Conservation (phyloP, 30 jellyfish, hydroid and myxozoan genomes). For the Chironex yamaguchii region DNA sequence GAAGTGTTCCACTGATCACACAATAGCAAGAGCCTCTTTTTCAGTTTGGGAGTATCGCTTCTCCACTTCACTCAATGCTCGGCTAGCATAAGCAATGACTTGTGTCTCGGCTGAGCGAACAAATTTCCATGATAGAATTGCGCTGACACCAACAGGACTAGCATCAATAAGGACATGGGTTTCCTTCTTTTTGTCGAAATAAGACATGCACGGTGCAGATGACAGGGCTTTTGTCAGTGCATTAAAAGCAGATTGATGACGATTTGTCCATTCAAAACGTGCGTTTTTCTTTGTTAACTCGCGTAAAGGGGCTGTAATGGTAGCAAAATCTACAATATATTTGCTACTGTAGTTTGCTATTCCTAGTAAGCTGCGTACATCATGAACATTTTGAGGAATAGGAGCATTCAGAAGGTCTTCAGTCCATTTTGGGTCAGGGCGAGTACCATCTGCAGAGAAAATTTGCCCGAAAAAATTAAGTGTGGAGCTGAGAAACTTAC, state of each 20-base stretch:
- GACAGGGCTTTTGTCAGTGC: slow-evolving; percentile 21
- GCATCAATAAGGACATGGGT: slow-evolving; percentile 20
- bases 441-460: slow-evolving; percentile 44
- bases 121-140: slow-evolving; percentile 23
- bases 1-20: slow-evolving; percentile 18
- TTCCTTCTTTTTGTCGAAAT: slow-evolving; percentile 32
- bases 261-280: slow-evolving; percentile 5
- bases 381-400: slow-evolving; percentile 33
- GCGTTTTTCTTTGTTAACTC: slow-evolving; percentile 35
- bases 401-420: slow-evolving; percentile 8
- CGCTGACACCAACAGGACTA: slow-evolving; percentile 39
- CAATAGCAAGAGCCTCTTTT: slow-evolving; percentile 25
- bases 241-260: slow-evolving; percentile 14
- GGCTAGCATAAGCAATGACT: slow-evolving; percentile 56
- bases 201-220: slow-evolving; percentile 31
- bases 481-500: slow-evolving; percentile 20
- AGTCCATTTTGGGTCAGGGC: slow-evolving; percentile 48
- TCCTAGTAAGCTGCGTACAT: slow-evolving; percentile 48
- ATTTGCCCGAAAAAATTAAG: slow-evolving; percentile 40
- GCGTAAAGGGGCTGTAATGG: slow-evolving; percentile 50
- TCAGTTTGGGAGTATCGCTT: slow-evolving; percentile 27
- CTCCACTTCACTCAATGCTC: slow-evolving; percentile 22
- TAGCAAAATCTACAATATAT: slow-evolving; percentile 24
- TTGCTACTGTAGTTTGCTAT: slow-evolving; percentile 48
- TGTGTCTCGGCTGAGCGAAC: not conserved